Evolutionary conservation across 2,888 invertebrate genomes (phyloP).

Genomic region (Lycophotia porphyrea): DNA sequence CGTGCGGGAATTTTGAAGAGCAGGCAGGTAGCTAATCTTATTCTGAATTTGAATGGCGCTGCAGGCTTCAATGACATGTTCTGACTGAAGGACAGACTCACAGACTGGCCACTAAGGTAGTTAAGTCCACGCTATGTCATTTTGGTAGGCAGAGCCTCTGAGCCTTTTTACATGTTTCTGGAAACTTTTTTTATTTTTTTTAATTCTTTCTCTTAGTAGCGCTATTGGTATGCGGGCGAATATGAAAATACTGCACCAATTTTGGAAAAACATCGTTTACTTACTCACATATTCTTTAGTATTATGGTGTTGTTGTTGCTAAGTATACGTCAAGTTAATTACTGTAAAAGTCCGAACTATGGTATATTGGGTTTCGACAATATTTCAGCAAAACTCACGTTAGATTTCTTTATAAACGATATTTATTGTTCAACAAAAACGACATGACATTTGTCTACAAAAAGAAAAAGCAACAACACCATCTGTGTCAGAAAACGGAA

Average conservation of each 20-base stretch:
- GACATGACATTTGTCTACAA: no score
- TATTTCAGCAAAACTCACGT: no score
- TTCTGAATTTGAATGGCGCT: slow-evolving; percentile 61
- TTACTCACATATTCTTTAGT: background rate
- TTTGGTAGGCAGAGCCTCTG: slow-evolving; percentile 21
- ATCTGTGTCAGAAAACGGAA: no score
- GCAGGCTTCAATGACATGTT: slow-evolving; percentile 56
- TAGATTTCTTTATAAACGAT: no score
- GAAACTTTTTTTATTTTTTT: slow-evolving; percentile 6
- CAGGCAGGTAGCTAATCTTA: slow-evolving; percentile 65
- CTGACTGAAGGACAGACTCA: slow-evolving; percentile 46
- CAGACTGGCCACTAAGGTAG: slow-evolving; percentile 32
- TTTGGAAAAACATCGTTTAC: background rate
- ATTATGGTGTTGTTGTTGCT: background rate
- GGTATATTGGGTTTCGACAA: no score
- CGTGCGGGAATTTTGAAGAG: slow-evolving; percentile 79
- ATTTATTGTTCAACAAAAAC: no score
- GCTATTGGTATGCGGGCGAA: background rate
- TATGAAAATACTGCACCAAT: background rate
- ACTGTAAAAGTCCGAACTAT: no score
- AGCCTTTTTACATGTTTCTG: slow-evolving; percentile 10
- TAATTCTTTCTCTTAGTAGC: background rate
- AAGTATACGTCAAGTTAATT: background rate
- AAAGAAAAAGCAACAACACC: no score
- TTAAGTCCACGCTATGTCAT: slow-evolving; percentile 46